Conservation (phyloP, 2,113 vertebrate species). For the Polypterus bichir region DNA sequence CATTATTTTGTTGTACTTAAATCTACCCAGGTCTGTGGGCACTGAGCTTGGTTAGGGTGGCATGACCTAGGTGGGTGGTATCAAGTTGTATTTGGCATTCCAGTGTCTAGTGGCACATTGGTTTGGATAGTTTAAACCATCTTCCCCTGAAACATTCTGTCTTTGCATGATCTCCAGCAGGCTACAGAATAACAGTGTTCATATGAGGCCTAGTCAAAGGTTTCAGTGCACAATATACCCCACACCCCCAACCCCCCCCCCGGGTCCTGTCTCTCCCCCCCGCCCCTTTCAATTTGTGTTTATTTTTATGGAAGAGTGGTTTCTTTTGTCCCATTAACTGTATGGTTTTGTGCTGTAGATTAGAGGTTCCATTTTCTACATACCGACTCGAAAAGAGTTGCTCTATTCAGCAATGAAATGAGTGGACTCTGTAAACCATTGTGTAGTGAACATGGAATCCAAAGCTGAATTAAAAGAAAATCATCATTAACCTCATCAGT, state of each 20-base stretch:
- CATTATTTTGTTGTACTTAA: too few relatives aligned
- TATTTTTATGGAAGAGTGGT: conserved; percentile 32
- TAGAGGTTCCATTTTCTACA: conserved; percentile 26
- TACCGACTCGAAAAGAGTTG: conserved; percentile 7
- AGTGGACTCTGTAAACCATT: conserved; percentile 57
- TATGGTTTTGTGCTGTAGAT: conserved; percentile 29
- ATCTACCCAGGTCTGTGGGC: too few relatives aligned
- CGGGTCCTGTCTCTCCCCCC: conserved; percentile 32
- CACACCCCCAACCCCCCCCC: conserved; percentile 9
- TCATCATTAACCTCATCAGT: conserved; percentile 38
- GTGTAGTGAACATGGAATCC: conserved; percentile 55
- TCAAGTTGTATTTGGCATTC: too few relatives aligned
- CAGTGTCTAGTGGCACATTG: too few relatives aligned
- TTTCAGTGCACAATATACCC: not conserved
- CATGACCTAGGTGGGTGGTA: too few relatives aligned
- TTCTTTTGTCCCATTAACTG: conserved; percentile 29
- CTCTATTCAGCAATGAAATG: conserved; percentile 22
- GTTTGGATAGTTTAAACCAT: too few relatives aligned
- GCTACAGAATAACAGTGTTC: too few relatives aligned
- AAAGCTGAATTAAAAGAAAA: conserved; percentile 36
- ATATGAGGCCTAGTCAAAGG: too few relatives aligned
- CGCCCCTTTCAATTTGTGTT: conserved; percentile 15
- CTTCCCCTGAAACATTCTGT: too few relatives aligned
- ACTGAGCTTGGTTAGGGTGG: too few relatives aligned
- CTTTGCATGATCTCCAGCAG: too few relatives aligned